These are phyloP conservation scores for Porites rus DNA, from an alignment of 92 coral and sea anemone species.

Conservation along the genomic window DNA sequence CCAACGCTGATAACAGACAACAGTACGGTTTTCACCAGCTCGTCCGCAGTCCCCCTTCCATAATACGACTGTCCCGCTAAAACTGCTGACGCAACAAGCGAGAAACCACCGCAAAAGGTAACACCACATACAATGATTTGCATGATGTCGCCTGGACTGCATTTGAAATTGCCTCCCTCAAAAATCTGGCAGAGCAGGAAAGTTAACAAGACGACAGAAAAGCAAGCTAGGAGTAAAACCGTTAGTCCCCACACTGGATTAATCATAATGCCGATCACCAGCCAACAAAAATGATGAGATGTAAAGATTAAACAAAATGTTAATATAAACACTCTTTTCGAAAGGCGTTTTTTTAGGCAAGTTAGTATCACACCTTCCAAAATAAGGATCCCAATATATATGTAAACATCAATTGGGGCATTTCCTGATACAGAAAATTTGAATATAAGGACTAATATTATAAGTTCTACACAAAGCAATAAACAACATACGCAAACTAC, in stretches of 20 bases:
- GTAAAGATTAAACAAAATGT: not conserved
- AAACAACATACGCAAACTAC: no score
- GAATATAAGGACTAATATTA: not conserved
- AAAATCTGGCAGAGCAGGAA: not conserved
- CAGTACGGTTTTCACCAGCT: not conserved
- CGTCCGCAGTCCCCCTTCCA: constrained; percentile 6
- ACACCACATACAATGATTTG: not conserved
- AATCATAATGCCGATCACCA: constrained; percentile 9
- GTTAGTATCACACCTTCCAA: no score
- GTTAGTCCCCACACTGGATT: not conserved
- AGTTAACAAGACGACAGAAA: not conserved
- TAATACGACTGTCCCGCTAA: constrained; percentile 6
- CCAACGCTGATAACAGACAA: not conserved
- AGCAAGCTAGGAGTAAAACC: not conserved
- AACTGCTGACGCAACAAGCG: not conserved
- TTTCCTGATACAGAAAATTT: not conserved
- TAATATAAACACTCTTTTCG: no score
- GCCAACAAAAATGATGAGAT: not conserved
- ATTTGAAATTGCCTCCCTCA: not conserved
- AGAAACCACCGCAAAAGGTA: not conserved
- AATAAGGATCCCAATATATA: no score
- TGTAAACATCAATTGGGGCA: not conserved
- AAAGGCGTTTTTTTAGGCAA: no score
- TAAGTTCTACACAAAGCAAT: not conserved
- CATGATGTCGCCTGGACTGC: not conserved